Evolutionary conservation across 2,888 invertebrate genomes (phyloP), one percentile per base, ranked within the genome.

Genomic region (Ecdyonurus torrentis): DNA sequence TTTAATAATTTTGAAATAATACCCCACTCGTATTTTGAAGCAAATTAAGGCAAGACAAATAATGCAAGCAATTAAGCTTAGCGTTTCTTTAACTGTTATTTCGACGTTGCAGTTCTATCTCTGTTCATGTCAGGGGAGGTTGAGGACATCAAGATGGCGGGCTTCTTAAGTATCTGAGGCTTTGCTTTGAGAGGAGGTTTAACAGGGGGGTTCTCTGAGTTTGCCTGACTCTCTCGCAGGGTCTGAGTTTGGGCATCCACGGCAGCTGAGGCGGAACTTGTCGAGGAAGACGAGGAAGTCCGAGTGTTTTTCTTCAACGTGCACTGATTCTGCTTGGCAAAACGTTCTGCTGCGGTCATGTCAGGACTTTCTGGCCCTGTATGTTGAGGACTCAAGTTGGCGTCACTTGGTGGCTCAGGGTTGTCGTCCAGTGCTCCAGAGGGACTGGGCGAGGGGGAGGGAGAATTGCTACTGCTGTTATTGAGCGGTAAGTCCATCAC

Each of bases 101-200:
- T n/a, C n/a, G n/a, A n/a, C n/a, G n/a, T n/a, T n/a, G n/a, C n/a
- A n/a, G 37, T 37, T 55, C 55, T 55, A 22, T 55, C 22, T 55
- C 59, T 63, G 15, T 23, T 52, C 59, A 63, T 19, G 25, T 63
- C 63, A 20, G 65, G 63, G 10, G 64, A 65, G n/a, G 64, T 59
- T 2, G 61, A 65, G 65, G 74, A 71, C 25, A 81, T 78, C 66
- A 82, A 74, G 50, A 78, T 77, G 5, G 37, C 37, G 53, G 85
- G 83, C 73, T 83, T 87, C 68, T 83, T 83, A 75, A 90, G 81
- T 69, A 91, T 84, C 69, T 86, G 84, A 19, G 91, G 91, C 76
- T 91, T 91, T 61, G 85, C 83, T 73, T 89, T 86, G 65, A 87
- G 81, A 71, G 86, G 85, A 7, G 88, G 88, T 73, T 87, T 87